Evolutionary conservation across 2,113 vertebrate genomes (phyloP).

Genomic region (Eptesicus fuscus): DNA sequence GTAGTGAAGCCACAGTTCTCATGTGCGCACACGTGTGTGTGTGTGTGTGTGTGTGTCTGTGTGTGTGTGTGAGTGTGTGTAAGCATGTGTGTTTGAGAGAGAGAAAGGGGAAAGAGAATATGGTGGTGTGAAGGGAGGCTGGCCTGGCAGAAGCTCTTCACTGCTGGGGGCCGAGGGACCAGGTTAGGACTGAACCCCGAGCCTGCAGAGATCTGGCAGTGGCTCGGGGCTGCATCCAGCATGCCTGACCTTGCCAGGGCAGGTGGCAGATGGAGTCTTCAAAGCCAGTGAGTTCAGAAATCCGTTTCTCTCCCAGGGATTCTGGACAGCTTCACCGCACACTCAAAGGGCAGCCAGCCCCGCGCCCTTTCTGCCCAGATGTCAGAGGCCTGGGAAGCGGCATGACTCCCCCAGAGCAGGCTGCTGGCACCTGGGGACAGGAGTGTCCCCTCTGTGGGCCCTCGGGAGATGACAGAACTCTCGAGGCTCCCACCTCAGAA

Average conservation of each 20-base stretch:
- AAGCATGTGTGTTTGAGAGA: neutral
- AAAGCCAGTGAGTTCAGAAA: constrained; percentile 62
- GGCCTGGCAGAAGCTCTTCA: constrained; percentile 12
- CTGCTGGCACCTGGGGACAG: neutral
- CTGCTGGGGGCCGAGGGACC: neutral
- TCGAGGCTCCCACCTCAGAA: neutral
- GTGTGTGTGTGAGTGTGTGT: neutral
- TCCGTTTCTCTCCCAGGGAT: constrained; percentile 33
- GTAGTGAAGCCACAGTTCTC: neutral
- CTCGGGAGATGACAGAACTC: neutral
- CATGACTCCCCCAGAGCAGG: neutral
- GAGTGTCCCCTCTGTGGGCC: neutral
- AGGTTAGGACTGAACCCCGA: neutral
- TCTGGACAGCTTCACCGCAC: constrained; percentile 36
- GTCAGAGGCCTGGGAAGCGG: neutral
- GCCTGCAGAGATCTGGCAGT: constrained; percentile 41
- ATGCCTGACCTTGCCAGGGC: constrained; percentile 41
- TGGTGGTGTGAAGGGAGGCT: neutral
- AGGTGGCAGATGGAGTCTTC: constrained; percentile 67
- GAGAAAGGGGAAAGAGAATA: neutral
- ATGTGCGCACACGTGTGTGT: neutral
- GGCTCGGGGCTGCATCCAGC: neutral
- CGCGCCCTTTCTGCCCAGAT: neutral
- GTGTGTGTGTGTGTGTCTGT: neutral
- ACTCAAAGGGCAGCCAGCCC: constrained; percentile 57